Conservation (phyloP, 1,140 invertebrate genomes). For the Drosophila hydei region DNA sequence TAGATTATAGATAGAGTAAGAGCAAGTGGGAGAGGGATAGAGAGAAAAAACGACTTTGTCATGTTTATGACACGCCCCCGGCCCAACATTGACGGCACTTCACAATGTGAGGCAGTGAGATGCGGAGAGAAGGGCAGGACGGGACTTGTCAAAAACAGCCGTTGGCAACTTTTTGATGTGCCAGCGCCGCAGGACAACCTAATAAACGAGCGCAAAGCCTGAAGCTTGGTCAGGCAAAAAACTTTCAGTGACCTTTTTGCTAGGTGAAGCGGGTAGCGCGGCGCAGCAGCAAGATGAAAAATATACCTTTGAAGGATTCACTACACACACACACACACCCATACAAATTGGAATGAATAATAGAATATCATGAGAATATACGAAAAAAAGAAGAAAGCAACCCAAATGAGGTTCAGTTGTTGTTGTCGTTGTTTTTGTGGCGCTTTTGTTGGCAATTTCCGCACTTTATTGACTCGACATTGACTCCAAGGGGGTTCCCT, state of each 20-base stretch:
- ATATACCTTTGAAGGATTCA: constrained; percentile 69
- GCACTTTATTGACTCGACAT: constrained; percentile 51
- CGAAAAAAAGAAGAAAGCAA: constrained; percentile 41
- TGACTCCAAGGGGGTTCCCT: constrained; percentile 39
- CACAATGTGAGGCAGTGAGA: constrained; percentile 12
- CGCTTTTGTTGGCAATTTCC: constrained; percentile 64
- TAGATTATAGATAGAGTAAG: constrained; percentile 9
- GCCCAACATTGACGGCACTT: constrained; percentile 59
- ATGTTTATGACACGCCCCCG: constrained; percentile 66
- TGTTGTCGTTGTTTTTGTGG: constrained; percentile 39
- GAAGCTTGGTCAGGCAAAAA: constrained; percentile 49
- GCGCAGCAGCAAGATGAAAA: constrained; percentile 57
- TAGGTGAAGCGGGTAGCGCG: constrained; percentile 6
- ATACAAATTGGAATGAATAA: constrained; percentile 74
- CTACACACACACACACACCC: constrained; percentile 32
- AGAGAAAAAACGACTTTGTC: constrained; percentile 58
- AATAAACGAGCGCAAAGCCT: constrained; percentile 66
- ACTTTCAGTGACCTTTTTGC: constrained; percentile 70
- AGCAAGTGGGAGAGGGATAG: constrained; percentile 1
- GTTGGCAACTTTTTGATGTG: constrained; percentile 76
- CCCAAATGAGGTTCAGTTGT: constrained; percentile 60
- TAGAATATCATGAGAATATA: constrained; percentile 65
- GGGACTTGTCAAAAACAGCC: constrained; percentile 71
- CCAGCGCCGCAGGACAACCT: constrained; percentile 61
- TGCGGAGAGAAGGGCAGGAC: background rate